Evolutionary conservation across 2,888 invertebrate species (phyloP).

Genomic region (Diarsia mendica): DNA sequence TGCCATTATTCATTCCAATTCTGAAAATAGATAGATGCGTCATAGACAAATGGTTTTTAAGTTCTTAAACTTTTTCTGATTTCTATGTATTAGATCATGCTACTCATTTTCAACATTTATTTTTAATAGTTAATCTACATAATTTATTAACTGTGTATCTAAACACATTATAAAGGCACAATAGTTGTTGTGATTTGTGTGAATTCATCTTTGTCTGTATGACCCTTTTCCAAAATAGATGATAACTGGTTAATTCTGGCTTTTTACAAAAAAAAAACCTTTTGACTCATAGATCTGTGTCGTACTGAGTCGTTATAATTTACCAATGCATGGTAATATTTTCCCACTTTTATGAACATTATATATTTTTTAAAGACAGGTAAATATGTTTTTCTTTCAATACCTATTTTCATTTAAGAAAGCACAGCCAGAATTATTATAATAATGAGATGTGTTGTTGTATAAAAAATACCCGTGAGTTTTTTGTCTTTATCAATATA

Average conservation of each 20-base stretch:
- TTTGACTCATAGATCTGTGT: neutral
- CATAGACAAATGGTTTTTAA: neutral
- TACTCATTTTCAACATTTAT: conserved; percentile 11
- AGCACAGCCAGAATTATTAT: conserved; percentile 42
- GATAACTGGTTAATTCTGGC: conserved; percentile 46
- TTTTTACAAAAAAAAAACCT: neutral
- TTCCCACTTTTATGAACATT: neutral
- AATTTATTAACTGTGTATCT: conserved; percentile 17
- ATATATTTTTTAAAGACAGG: neutral
- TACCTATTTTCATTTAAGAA: neutral
- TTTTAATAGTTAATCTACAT: conserved; percentile 1
- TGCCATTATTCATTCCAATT: neutral
- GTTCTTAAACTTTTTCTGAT: neutral
- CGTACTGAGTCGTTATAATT: neutral
- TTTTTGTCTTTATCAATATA: conserved; percentile 46
- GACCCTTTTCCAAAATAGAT: conserved; percentile 43
- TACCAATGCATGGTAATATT: neutral
- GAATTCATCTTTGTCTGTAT: conserved; percentile 58
- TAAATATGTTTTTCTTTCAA: neutral
- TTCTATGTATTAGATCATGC: neutral
- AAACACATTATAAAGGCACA: conserved; percentile 65
- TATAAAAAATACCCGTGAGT: conserved; percentile 48
- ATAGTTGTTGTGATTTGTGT: conserved; percentile 74
- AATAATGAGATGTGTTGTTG: conserved; percentile 44
- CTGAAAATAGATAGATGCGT: neutral